Evolutionary conservation across 2,888 invertebrate genomes (phyloP).

Genomic region (Brachylomia viminalis): DNA sequence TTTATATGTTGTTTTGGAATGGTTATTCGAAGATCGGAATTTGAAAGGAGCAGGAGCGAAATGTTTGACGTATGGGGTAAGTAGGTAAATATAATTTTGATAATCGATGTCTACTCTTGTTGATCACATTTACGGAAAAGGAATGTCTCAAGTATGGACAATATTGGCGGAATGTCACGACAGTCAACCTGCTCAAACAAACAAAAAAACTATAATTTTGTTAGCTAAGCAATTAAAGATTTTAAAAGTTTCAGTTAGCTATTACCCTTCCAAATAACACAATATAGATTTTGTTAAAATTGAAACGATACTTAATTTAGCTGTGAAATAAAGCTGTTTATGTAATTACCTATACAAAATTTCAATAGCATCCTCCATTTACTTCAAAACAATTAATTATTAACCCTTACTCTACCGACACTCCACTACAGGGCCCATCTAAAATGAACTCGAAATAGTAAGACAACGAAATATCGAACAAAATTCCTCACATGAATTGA

Average conservation of each 20-base stretch:
- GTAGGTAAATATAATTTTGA: not conserved
- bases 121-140: not conserved
- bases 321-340: no score
- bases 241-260: no score
- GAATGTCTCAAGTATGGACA: not conserved
- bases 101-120: not conserved
- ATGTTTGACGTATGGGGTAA: not conserved
- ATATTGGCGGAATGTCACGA: not conserved
- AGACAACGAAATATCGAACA: conserved; percentile 45
- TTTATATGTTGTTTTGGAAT: conserved; percentile 50
- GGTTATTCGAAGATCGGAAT: conserved; percentile 7
- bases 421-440: conserved; percentile 4
- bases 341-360: not conserved
- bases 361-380: not conserved
- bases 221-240: no score
- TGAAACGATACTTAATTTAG: no score
- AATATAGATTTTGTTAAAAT: no score
- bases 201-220: no score
- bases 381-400: conserved; percentile 23
- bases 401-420: conserved; percentile 15
- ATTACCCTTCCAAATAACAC: no score
- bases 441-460: conserved; percentile 25
- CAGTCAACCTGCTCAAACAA: no score
- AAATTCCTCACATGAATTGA: conserved; percentile 54
- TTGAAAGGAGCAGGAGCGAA: not conserved